Percentiles rank a stretch among this genome's conserved stretches.
phyloP scores from a whole-genome alignment of 2,113 vertebrate species.

The Hassar affinis region DNA sequence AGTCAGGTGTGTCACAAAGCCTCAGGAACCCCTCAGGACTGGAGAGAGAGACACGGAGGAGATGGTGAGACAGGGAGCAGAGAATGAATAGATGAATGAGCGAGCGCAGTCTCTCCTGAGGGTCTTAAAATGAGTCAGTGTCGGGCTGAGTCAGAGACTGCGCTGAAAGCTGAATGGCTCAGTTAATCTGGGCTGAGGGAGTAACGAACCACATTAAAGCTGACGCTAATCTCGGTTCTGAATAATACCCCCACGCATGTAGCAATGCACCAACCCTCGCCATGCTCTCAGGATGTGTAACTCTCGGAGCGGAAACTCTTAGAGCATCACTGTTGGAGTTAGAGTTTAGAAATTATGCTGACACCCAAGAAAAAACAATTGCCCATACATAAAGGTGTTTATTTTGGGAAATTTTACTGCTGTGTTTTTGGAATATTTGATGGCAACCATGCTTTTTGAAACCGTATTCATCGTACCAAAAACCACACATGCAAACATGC shows the following conservation, averaged over 20 bases:
- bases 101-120: constrained; percentile 46
- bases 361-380: background rate
- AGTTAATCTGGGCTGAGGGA: constrained; percentile 35
- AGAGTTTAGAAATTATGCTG: background rate
- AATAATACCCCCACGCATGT: background rate
- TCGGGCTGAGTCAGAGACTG: constrained; percentile 35
- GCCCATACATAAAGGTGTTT: background rate
- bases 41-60: background rate
- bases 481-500: constrained; percentile 56
- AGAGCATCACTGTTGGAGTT: background rate
- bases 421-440: constrained; percentile 58
- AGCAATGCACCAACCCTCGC: background rate
- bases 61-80: constrained; percentile 15
- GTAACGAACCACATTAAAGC: constrained; percentile 43
- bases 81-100: constrained; percentile 29
- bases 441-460: constrained; percentile 51
- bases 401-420: background rate
- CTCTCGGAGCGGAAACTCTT: constrained; percentile 3
- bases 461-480: constrained; percentile 55
- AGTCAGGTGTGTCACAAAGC: constrained; percentile 35
- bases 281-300: constrained; percentile 3
- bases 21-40: constrained; percentile 27
- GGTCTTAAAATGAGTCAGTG: constrained; percentile 44
- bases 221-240: constrained; percentile 4
- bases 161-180: constrained; percentile 28